Evolutionary conservation across 2,113 vertebrate species (phyloP).

Genomic region (Zosterops hypoxanthus): DNA sequence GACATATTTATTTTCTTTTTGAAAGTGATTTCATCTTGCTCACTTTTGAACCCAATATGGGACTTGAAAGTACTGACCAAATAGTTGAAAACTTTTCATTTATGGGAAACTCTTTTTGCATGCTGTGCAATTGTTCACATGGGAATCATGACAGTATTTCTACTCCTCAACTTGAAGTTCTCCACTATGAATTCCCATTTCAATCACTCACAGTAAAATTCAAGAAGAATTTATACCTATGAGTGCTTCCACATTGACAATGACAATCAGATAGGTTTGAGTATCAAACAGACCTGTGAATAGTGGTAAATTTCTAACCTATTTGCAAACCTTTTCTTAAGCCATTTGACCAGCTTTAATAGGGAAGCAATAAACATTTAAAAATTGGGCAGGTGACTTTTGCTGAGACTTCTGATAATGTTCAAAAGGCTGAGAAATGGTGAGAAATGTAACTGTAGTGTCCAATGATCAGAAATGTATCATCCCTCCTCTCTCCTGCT

Average conservation of each 20-base stretch:
- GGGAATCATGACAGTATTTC: not conserved
- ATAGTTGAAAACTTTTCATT: not conserved
- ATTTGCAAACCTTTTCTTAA: not conserved
- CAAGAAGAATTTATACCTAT: not conserved
- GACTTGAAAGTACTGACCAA: not conserved
- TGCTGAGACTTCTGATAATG: not conserved
- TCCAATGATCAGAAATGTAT: not conserved
- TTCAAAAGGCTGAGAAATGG: not conserved
- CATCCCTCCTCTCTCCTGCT: not conserved
- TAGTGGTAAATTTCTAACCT: not conserved
- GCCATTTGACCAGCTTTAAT: not conserved
- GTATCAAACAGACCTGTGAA: not conserved
- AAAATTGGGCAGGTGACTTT: rapidly evolving
- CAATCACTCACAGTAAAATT: not conserved
- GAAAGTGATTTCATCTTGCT: not conserved
- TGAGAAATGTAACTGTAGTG: not conserved
- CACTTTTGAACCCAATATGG: not conserved
- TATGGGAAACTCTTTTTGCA: not conserved
- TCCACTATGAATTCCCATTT: not conserved
- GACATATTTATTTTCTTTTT: not conserved
- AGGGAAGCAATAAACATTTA: not conserved
- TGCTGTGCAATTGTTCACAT: not conserved
- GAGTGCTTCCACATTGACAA: not conserved
- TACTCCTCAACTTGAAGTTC: not conserved
- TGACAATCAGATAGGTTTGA: not conserved